A percentile compares a stretch with the other conserved stretches of the same genome.
Evolutionary conservation across 1,140 invertebrate genomes (phyloP).

Genomic region (Cheumatopsyche charites): DNA sequence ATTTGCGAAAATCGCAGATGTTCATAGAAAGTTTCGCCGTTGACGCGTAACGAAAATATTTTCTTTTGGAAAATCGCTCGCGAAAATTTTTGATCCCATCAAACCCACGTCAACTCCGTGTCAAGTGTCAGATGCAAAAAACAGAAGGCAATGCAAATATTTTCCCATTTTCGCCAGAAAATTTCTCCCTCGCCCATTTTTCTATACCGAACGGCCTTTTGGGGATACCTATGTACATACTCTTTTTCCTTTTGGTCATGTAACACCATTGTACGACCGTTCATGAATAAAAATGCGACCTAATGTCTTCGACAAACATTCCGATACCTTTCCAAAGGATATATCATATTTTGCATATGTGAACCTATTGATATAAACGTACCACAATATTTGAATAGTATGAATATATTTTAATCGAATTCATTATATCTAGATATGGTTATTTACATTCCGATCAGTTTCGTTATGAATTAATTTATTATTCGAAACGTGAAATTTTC

Average conservation of each 20-base stretch:
- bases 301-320: no score
- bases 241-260: slow-evolving; percentile 9
- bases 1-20: no score
- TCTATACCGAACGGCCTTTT: not conserved
- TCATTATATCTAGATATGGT: no score
- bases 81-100: slow-evolving; percentile 27
- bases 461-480: no score
- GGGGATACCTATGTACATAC: not conserved
- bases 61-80: slow-evolving; percentile 15
- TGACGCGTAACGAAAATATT: not conserved
- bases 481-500: no score
- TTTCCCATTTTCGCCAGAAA: slow-evolving; percentile 32
- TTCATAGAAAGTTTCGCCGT: not conserved
- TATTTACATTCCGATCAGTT: no score
- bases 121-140: slow-evolving; percentile 34
- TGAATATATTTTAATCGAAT: no score
- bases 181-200: not conserved
- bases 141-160: slow-evolving; percentile 41
- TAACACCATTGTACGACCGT: not conserved
- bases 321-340: not conserved
- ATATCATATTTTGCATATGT: slow-evolving; percentile 11
- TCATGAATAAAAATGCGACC: slow-evolving; percentile 19
- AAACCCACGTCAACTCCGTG: slow-evolving; percentile 30
- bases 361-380: no score
- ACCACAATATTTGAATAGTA: no score